Base-by-base conservation (phyloP, 2,888 invertebrate species). In the Callyntrura guangdongensis region DNA sequence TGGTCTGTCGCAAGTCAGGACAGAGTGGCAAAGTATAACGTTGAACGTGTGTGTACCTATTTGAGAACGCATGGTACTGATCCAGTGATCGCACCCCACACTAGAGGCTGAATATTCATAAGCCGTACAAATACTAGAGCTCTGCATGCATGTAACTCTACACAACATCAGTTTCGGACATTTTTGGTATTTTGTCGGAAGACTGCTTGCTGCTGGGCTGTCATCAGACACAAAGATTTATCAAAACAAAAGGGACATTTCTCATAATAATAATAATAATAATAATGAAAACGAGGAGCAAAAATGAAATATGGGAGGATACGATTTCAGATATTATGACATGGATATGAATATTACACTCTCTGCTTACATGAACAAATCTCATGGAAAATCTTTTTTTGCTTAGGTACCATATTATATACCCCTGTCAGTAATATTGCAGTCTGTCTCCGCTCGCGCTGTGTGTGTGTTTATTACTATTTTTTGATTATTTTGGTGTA, bases 171-270 rank as follows among this genome's bases (percentile, higher is more conserved):
- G 17, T 36, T 74, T 47, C 53, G 25, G 47, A n/a, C 17, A 45
- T 69, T 53, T 53, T 53, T 72, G 86, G 72, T 36, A 74, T 67
- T 64, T 86, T 5, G 49, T 12, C 86, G 83, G 59, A 45, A 67
- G 27, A 14, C 53, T 53, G 12, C 14, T 53, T 53, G 45, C 45
- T 45, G 20, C 72, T 72, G 90, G 88, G 82, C 91, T 93, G 93
- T 93, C 93, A 92, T 11, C 74, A 74, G 47, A 17, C 83, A 90
- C 90, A 86, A 89, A 92, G 91, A 92, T 93, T 92, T 93, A 92
- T 93, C 93, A 93, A 93, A 93, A 93, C 92, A 93, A 93, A 92
- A 91, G 89, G 87, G 81, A 91, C 86, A 92, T 92, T 92, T 92
- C 90, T 92, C 91, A 90, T 89, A 64, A 79, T 83, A 45, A n/a